A percentile compares a stretch with the other conserved stretches of the same genome.
Evolutionary conservation across 1,140 invertebrate genomes (phyloP).

Genomic region (Aphidius gifuensis): DNA sequence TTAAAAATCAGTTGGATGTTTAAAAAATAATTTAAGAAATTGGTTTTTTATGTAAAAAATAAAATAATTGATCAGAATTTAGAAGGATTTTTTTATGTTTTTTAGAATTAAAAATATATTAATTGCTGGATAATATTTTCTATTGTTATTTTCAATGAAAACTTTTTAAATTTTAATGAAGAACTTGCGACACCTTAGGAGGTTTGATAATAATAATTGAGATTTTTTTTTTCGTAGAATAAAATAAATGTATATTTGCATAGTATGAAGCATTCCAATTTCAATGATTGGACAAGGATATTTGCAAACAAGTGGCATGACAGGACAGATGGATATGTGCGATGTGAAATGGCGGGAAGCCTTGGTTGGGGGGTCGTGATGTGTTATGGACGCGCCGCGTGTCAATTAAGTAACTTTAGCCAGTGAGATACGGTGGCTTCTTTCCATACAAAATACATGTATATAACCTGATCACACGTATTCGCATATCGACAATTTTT

Average conservation of each 20-base stretch:
- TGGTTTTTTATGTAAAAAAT: too few relatives aligned
- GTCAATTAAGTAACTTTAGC: constrained; percentile 54
- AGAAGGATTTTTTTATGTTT: too few relatives aligned
- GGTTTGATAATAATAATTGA: too few relatives aligned
- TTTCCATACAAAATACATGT: constrained; percentile 43
- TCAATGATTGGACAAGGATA: constrained; percentile 40
- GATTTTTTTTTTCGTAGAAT: background rate
- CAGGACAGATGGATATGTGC: constrained; percentile 48
- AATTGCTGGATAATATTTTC: too few relatives aligned
- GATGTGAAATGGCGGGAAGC: constrained; percentile 23
- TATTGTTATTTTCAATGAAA: too few relatives aligned
- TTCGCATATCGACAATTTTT: background rate
- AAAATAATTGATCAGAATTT: too few relatives aligned
- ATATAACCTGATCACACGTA: constrained; percentile 12
- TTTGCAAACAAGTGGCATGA: constrained; percentile 8
- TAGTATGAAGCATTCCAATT: constrained; percentile 38
- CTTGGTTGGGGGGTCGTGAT: constrained; percentile 48
- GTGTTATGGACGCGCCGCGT: constrained; percentile 53
- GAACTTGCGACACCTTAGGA: too few relatives aligned
- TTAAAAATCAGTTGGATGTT: too few relatives aligned
- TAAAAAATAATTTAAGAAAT: too few relatives aligned
- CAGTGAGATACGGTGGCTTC: constrained; percentile 52
- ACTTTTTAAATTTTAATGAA: too few relatives aligned
- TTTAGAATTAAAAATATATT: too few relatives aligned
- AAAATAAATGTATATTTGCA: background rate